phyloP scores from a whole-genome alignment of 2,888 invertebrate genomes.

The Sarcophaga subvicina region DNA sequence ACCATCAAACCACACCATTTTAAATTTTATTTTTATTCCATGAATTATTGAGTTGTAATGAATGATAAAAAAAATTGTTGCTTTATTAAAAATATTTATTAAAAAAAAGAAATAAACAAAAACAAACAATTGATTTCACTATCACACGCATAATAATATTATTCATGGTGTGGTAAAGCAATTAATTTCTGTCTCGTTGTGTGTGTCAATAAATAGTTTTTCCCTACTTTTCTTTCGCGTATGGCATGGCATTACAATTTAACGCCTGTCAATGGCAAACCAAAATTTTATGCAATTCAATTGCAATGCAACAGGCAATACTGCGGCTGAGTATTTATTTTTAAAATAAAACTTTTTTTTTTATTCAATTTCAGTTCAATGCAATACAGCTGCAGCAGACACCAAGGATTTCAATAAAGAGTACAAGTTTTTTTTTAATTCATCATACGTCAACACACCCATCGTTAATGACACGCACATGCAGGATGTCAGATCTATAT shows the following conservation, averaged over 20 bases:
- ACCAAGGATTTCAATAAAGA: too few relatives aligned
- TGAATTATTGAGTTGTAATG: too few relatives aligned
- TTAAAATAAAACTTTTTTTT: not conserved
- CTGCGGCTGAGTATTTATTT: not conserved
- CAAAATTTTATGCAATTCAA: slow-evolving; percentile 16
- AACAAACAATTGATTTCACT: not conserved
- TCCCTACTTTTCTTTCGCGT: not conserved
- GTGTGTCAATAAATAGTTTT: not conserved
- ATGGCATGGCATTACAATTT: not conserved
- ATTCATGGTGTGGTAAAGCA: not conserved
- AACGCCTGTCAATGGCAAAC: not conserved
- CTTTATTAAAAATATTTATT: not conserved
- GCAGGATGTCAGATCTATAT: too few relatives aligned
- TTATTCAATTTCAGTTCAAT: not conserved
- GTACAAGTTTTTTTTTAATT: too few relatives aligned
- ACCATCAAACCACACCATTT: too few relatives aligned
- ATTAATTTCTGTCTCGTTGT: not conserved
- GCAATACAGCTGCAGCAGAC: too few relatives aligned
- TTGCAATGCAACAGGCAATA: not conserved
- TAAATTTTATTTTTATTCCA: too few relatives aligned
- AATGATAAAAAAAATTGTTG: too few relatives aligned
- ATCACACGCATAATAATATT: not conserved
- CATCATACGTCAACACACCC: too few relatives aligned
- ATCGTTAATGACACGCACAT: too few relatives aligned
- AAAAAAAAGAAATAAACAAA: too few relatives aligned